Evolutionary conservation across 2,797 vertebrate species (phyloP), one percentile per base, ranked within the genome.

Genomic region (Gymnoscopelus braueri): DNA sequence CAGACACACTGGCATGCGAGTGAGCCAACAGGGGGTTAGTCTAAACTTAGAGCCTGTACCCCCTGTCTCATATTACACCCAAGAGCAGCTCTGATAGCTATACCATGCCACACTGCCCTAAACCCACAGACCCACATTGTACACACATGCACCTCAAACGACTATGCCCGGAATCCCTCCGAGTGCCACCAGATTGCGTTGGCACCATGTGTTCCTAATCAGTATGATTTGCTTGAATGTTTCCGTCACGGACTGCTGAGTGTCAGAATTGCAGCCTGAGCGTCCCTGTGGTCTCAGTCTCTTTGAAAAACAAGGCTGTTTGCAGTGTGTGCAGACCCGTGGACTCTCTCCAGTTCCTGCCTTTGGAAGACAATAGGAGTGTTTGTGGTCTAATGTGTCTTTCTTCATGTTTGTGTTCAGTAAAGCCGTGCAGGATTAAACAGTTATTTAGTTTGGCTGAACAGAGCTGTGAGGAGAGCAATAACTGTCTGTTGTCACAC

Each of bases 1-100:
- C 35, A 67, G 72, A 85, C 88, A 65, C 76, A 69, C 79, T 82
- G 82, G 73, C 89, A 87, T 89, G 79, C 56, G 72, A 85, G 84
- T 77, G 78, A 85, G 76, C 80, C 74, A 82, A 84, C 82, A 39
- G 76, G 79, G 86, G 83, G 82, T 78, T 77, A 83, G 82, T 90
- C 93, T 94, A 94, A 93, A 94, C 86, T 93, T 94, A 94, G 93
- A 88, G 82, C 67, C 69, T 71, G 63, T 58, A 80, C 47, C 82
- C 68, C 39, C 67, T 11, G 80, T 79, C 91, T 94, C 93, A 79
- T 63, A 70, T 94, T 94, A 86, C 94, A 72, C 7, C 56, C 69
- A 32, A 65, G 49, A 62, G 60, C 65, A 56, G 62, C 51, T 57
- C 62, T 50, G 78, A 78, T 78, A 79, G 56, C 48, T 67, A 58